Percentiles rank a stretch among this genome's conserved stretches.
Conservation (phyloP, 2,797 vertebrate species). For the Sebastes vulpes region DNA sequence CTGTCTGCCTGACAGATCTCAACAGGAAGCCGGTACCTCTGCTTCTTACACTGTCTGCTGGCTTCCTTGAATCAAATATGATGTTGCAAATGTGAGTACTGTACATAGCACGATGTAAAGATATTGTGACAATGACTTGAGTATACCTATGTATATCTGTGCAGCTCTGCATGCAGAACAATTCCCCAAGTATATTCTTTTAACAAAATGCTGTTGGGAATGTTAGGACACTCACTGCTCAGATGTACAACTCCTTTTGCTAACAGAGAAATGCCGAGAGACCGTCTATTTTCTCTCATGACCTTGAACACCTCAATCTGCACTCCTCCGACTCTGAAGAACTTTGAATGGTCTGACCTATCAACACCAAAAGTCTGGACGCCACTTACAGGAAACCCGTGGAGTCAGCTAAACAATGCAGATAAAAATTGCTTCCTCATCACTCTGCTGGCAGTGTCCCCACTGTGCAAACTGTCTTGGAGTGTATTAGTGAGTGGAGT, state of each 20-base stretch:
- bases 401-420: conserved; percentile 71
- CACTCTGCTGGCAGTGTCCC: conserved; percentile 67
- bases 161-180: background rate
- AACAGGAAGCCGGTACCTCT: conserved; percentile 39
- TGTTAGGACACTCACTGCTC: background rate
- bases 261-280: background rate
- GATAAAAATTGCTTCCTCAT: conserved; percentile 76
- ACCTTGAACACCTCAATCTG: conserved; percentile 31
- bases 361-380: conserved; percentile 45
- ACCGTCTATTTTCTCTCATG: background rate
- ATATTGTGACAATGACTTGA: background rate
- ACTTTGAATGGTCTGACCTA: conserved; percentile 44
- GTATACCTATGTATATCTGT: background rate
- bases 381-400: conserved; percentile 37
- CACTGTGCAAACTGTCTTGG: conserved; percentile 62
- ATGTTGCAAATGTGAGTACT: background rate
- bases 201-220: background rate
- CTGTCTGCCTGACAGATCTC: conserved; percentile 71
- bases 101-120: background rate
- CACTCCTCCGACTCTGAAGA: conserved; percentile 15
- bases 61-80: background rate
- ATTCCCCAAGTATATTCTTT: background rate
- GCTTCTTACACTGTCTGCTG: background rate
- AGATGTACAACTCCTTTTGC: background rate
- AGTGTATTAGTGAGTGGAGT: conserved; percentile 68